A percentile compares a stretch with the other conserved stretches of the same genome.
Conservation (phyloP, 2,113 vertebrate species). For the Lasiurus borealis region DNA sequence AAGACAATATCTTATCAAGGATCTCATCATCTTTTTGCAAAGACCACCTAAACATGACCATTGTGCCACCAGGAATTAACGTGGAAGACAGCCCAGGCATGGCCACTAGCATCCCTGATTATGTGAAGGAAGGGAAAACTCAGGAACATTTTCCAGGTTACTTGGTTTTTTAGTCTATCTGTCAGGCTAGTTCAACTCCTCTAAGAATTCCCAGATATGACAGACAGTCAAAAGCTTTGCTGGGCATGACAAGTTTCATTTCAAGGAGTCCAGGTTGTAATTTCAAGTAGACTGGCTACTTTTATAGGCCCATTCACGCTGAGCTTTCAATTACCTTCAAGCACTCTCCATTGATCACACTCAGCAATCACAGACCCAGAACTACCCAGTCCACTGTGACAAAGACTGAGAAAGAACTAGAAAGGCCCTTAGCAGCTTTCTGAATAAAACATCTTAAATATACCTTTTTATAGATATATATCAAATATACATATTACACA, state of each 20-base stretch:
- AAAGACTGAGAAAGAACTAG: background rate
- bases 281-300: conserved; percentile 61
- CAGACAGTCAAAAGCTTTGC: conserved; percentile 63
- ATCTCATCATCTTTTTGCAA: background rate
- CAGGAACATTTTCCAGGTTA: background rate
- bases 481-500: background rate
- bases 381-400: background rate
- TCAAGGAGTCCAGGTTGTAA: conserved; percentile 45
- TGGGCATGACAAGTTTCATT: conserved; percentile 68
- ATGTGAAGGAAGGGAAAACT: background rate
- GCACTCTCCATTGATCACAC: background rate
- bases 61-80: background rate
- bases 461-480: background rate
- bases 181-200: conserved; percentile 43
- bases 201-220: conserved; percentile 53
- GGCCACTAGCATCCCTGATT: background rate
- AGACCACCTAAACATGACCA: background rate
- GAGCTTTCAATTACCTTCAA: conserved; percentile 15
- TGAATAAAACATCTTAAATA: background rate
- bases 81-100: background rate
- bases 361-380: conserved; percentile 21
- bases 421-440: background rate
- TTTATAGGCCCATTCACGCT: background rate
- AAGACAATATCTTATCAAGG: background rate
- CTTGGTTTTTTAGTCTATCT: background rate